Evolutionary conservation across 2,888 invertebrate species (phyloP), one percentile per base, ranked within the genome.

Genomic region (Chrysolina americana): DNA sequence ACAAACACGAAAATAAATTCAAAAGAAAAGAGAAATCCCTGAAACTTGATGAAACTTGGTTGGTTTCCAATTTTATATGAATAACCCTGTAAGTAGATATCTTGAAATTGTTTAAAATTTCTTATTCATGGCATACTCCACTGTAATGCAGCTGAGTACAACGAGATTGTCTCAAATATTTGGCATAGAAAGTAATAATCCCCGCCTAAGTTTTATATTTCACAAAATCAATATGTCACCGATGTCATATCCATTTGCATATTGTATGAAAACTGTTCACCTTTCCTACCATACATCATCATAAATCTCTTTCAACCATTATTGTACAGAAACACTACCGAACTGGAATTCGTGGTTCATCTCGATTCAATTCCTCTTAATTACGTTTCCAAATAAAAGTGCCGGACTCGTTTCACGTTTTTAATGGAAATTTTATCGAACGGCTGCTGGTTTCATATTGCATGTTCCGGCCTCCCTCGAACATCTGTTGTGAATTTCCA

Each of bases 401-500:
- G 56, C 21, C 56, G 23, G 15, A 23, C 56, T 56, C 23, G 56
- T 23, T 21, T 2, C 23, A 56, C 56, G 56, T 56, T 56, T 56
- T 56, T 21, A 56, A 56, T 56, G 56, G 56, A 56, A 56, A 56
- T 56, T 56, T 56, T 56, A 56, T 56, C 56, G 56, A 56, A 56
- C 23, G 56, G 21, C 56, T 56, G 21, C 21, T 19, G 56, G 21
- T 56, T 56, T 56, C 56, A 56, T 56, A 56, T 56, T 56, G 56
- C 56, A n/a, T 48, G 17, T 48, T 48, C 48, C 17, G 10, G 17
- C 17, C 11, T 13, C 56, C 13, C 56, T 21, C 23, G 56, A 56
- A 56, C 56, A 56, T 56, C 56, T 56, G 56, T 56, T 56, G 56
- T 56, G 21, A 56, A 56, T 56, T 56, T 56, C 23, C 56, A 56